Evolutionary conservation across 2,113 vertebrate species (phyloP), one percentile per base, ranked within the genome.

Genomic region (Labeo catla): DNA sequence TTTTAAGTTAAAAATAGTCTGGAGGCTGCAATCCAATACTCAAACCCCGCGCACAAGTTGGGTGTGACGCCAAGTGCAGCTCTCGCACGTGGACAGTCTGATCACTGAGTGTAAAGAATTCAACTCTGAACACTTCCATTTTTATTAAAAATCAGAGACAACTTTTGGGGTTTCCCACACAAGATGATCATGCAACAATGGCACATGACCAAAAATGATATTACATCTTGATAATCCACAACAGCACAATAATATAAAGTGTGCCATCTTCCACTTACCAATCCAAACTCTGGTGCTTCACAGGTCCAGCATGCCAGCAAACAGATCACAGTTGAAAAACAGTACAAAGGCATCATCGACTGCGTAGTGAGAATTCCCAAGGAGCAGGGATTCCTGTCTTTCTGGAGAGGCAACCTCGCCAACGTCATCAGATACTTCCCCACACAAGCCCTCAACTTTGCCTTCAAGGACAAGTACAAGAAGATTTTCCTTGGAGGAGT

Each of bases 401-500:
- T 99, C 95, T 99, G 98, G 98, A 97, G 98, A 91, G 98, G 98
- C 89, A 99, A 99, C 93, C 90, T 99, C 93, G 98, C 98, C 95
- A 99, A 99, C 6, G 98, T 99, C 88, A 99, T 99, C 94, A 96
- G 98, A 43, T 99, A 99, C 95, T 99, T 99, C 95, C 98, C 98
- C 90, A 99, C 98, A 85, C 98, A 99, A 95, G 98, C 98, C 50
- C 97, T 99, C 87, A 99, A 99, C 95, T 99, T 99, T 72, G 98
- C 98, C 93, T 99, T 99, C 96, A 99, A 99, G 94, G 98, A 99
- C 94, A 99, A 99, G 95, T 99, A 99, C 95, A 99, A 99, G 96
- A 97, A 97, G 94, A 92, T 99, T 94, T 99, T 99, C 94, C 93
- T 99, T n/a, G 98, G 98, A 43, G 98, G 98, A 2, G 98, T 99